phyloP scores from a whole-genome alignment of 2,888 invertebrate species.

The Frankliniella fusca region DNA sequence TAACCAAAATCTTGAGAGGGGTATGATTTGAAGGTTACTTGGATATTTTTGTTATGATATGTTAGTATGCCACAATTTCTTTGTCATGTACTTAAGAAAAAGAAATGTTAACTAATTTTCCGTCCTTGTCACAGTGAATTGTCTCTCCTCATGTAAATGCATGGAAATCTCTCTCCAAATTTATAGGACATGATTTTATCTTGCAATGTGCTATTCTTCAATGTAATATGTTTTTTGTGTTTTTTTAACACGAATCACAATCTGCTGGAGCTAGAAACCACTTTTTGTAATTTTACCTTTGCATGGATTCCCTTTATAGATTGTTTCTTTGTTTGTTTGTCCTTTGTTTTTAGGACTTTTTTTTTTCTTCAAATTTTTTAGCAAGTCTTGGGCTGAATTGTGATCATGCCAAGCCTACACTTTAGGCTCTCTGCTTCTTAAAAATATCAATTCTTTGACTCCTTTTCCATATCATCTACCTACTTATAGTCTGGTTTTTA shows the following conservation, averaged over 20 bases:
- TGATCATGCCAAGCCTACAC: background rate
- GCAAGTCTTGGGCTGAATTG: background rate
- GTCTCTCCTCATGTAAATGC: background rate
- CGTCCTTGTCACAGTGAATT: background rate
- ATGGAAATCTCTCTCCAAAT: background rate
- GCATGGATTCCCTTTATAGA: background rate
- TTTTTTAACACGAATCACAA: background rate
- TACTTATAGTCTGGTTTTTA: too few relatives aligned
- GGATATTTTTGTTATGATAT: background rate
- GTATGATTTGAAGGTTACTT: background rate
- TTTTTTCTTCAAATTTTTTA: background rate
- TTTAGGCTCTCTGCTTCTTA: too few relatives aligned
- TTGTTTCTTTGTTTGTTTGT: background rate
- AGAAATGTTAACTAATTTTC: slow-evolving; percentile 3
- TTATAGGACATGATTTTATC: background rate
- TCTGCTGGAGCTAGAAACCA: background rate
- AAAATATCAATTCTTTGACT: too few relatives aligned
- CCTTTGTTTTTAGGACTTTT: background rate
- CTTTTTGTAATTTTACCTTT: background rate
- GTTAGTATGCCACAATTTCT: background rate
- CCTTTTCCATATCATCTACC: too few relatives aligned
- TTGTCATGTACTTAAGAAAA: slow-evolving; percentile 8
- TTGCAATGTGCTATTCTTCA: background rate
- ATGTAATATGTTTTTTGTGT: background rate
- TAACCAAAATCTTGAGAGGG: background rate